Evolutionary conservation across 2,888 invertebrate species (phyloP).

Genomic region (Parnassius glacialis): DNA sequence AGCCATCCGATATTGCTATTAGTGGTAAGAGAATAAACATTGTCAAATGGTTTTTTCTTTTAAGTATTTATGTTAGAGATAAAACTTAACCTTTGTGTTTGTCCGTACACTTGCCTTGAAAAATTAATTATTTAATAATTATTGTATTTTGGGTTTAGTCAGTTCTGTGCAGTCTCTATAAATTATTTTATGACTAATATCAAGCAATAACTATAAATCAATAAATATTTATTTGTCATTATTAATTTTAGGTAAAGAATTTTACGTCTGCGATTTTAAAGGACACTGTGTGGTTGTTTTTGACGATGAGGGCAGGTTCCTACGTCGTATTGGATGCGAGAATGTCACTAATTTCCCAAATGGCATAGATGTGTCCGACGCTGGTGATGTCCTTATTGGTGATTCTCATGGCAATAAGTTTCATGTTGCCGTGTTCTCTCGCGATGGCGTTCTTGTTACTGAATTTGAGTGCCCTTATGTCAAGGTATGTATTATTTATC

Average conservation of each 20-base stretch:
- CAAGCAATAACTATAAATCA: too few species aligned
- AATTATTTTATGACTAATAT: too few species aligned
- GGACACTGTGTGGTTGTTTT: conserved; percentile 98
- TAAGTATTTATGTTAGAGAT: too few species aligned
- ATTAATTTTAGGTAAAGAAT: conserved; percentile 87
- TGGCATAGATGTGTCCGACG: conserved; percentile 98
- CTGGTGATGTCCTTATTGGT: conserved; percentile 97
- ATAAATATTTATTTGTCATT: not conserved
- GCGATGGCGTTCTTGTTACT: conserved; percentile 91
- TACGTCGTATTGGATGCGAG: conserved; percentile 96
- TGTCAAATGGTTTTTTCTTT: too few species aligned
- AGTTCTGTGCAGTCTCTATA: too few species aligned
- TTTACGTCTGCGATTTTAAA: conserved; percentile 98
- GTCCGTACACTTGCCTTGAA: too few species aligned
- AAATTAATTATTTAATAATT: too few species aligned
- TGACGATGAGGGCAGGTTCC: conserved; percentile 94
- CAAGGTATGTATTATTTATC: conserved; percentile 83
- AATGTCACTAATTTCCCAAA: conserved; percentile 98
- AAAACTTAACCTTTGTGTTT: too few species aligned
- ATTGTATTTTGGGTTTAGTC: too few species aligned
- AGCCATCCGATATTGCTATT: conserved; percentile 98
- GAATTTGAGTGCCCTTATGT: conserved; percentile 99
- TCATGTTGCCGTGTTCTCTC: conserved; percentile 96
- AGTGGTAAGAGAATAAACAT: conserved; percentile 82
- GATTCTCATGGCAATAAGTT: conserved; percentile 99